Percentiles rank a stretch among this genome's conserved stretches.
These are phyloP conservation scores for Micropoecilia bifurca DNA, from an alignment of 2,797 vertebrate species.

Conservation along the genomic window DNA sequence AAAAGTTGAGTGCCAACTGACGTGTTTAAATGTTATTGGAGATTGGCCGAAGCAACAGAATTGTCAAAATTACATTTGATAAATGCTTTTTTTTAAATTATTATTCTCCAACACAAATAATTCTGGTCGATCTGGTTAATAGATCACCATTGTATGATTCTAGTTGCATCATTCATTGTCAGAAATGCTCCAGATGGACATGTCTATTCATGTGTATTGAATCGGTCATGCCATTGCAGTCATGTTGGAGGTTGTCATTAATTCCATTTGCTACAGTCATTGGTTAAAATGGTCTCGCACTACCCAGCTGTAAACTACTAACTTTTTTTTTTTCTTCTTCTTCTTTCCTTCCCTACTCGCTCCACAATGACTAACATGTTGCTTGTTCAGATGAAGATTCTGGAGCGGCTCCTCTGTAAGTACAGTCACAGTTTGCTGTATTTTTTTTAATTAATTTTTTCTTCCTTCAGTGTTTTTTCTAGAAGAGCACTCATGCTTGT, in stretches of 20 bases:
- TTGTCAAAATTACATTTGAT: not conserved
- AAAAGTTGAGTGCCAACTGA: not conserved
- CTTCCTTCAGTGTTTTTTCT: not conserved
- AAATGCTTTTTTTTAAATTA: too few species aligned
- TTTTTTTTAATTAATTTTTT: not conserved
- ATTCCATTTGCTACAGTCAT: conserved; percentile 48
- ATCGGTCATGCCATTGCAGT: conserved; percentile 49
- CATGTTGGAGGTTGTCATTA: conserved; percentile 40
- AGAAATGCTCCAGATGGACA: conserved; percentile 38
- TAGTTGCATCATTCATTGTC: conserved; percentile 5
- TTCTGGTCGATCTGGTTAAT: not conserved
- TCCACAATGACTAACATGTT: not conserved
- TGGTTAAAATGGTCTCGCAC: conserved; percentile 17
- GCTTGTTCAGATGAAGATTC: conserved; percentile 89
- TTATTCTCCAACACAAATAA: not conserved
- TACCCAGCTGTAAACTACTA: not conserved
- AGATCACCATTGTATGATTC: not conserved
- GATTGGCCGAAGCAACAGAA: not conserved
- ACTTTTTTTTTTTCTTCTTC: conserved; percentile 21
- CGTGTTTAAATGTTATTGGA: not conserved
- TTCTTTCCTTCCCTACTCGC: conserved; percentile 4
- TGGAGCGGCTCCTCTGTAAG: conserved; percentile 94
- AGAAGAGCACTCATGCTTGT: conserved; percentile 16
- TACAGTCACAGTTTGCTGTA: conserved; percentile 41
- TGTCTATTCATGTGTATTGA: conserved; percentile 51